Evolutionary conservation across 2,797 vertebrate species (phyloP).

Genomic region (Psittacula derbiana): DNA sequence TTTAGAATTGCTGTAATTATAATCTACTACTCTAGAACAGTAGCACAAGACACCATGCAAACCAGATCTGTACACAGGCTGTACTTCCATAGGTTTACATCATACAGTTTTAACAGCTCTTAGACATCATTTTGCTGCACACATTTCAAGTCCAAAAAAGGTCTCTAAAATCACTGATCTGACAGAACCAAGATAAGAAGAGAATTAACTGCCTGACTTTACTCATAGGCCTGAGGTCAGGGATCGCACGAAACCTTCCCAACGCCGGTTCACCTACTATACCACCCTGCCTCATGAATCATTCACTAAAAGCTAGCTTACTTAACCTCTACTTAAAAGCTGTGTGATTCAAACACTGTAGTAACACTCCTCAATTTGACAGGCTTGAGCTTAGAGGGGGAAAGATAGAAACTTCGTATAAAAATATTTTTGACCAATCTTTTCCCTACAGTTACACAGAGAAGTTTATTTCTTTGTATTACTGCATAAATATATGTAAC

Average conservation of each 20-base stretch:
- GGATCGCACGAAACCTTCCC: background rate
- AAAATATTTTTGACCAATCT: background rate
- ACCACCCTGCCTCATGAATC: background rate
- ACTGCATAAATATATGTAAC: background rate
- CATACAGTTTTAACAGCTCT: background rate
- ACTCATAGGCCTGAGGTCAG: background rate
- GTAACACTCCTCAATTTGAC: constrained; percentile 31
- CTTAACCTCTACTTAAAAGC: background rate
- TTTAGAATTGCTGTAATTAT: background rate
- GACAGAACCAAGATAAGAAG: background rate
- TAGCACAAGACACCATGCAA: background rate
- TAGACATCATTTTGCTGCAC: background rate
- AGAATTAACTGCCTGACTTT: constrained; percentile 5
- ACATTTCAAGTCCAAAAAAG: background rate
- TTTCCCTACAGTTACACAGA: background rate
- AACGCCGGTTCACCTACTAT: background rate
- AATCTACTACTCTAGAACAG: background rate
- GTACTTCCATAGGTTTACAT: background rate
- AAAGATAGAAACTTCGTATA: background rate
- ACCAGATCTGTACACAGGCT: background rate
- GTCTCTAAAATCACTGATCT: background rate
- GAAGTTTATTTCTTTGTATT: background rate
- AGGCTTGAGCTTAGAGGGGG: background rate
- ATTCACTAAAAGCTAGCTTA: background rate
- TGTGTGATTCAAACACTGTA: background rate